Base-by-base conservation (phyloP, 2,888 invertebrate species). In the Tenthredo scrophulariae region DNA sequence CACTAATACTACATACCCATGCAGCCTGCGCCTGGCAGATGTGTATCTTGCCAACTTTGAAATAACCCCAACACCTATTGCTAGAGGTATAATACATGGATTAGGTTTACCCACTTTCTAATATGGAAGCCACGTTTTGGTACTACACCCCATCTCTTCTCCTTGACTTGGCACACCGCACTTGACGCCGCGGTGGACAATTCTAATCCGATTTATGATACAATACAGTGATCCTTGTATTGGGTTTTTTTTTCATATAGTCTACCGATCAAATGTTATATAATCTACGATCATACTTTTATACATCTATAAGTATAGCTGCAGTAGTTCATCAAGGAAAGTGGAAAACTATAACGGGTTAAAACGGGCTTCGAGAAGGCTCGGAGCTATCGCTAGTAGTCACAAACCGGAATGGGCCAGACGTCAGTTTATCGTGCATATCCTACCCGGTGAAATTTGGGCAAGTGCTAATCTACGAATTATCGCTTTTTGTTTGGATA, bases 111-210 rank as follows among this genome's bases (percentile, higher is more conserved):
- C 85, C 91, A 90, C 92, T 89, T 90, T 90, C 91, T 91, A 92
- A 91, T 93, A 92, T 91, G 94, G 94, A 94, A 94, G 94, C 92
- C 94, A 94, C 93, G 94, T 92, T 91, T 92, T 92, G 91, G 93
- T 93, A 93, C 92, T 93, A 93, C 89, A 90, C 93, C 80, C 22
- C 40, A 80, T 33, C 18, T 33, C 50, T 77, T 22, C 3, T 54
- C n/a, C 54, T 54, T n/a, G 15, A 77, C 50, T 33, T 54, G 7
- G 13, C 77, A 29, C 54, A 33, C 54, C 33, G 77, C 40, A 54
- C 50, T 77, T 77, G 77, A 54, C 54, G 77, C n/a, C 54, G 4
- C 26, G 13, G 62, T n/a, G 33, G n/a, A 77, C 26, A 77, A 54
- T 77, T 77, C 54, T 7, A 15, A 29, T 26, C 7, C 46, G 22